Base-by-base conservation (phyloP, 2,113 vertebrate genomes). In the Callocephalon fimbriatum region DNA sequence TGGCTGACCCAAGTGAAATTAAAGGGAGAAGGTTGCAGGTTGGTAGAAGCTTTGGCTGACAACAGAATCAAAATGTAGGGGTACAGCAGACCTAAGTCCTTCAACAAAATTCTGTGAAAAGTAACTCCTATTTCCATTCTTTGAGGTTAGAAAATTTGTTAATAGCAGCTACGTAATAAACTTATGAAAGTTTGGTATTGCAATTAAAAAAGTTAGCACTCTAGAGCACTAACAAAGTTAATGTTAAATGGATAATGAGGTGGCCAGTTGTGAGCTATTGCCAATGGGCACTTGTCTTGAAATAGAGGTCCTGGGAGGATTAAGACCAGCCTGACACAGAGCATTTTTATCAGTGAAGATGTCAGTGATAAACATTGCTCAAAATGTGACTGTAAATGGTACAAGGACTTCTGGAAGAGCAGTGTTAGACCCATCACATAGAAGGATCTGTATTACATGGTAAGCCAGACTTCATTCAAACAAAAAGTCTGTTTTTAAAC, bases 11-110 rank as follows among this genome's bases (percentile, higher is more conserved):
- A 12, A 45, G 9, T 51, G 17, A 88, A 77, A 74, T 71, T 92
- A 66, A 47, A 78, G 18, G 11, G 37, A 85, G 63, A 56, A 80
- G 12, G 4, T 4, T 81, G 38, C 21, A 84, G 25, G 7, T 11
- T 38, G 18, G 15, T 31, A 67, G 42, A 73, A 71, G 16, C 15
- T 37, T 45, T 37, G 56, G 5, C 21, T 62, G 42, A 74, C 7
- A 31, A 32, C 8, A 82, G 72, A 89, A 58, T n/a, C 45, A 66
- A 83, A 81, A 68, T 4, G 1, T 37, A 20, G 9, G 4, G 6
- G 2, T 70, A 38, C 17, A 51, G 14, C 6, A 76, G 38, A 72
- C 1, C 0, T 37, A 54, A 70, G 3, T 8, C 4, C 13, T 70
- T 58, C 45, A 87, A 56, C 2, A 61, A 37, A n/a, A 8, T 5